Conservation (phyloP, 2,888 invertebrate genomes). For the Synanthedon myopaeformis region DNA sequence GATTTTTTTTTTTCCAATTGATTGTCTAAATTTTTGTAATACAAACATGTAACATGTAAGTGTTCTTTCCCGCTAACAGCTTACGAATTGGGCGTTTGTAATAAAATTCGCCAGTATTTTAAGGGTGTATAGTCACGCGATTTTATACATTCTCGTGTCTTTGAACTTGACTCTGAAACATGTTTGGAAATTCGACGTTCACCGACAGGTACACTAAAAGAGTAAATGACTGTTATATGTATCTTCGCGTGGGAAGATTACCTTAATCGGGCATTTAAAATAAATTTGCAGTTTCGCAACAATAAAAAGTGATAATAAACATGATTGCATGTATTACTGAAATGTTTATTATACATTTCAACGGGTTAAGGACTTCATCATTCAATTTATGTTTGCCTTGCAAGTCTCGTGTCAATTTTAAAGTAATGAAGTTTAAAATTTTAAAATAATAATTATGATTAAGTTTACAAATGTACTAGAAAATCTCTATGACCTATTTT, state of each 20-base stretch:
- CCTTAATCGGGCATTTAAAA: background rate
- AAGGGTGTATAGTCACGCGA: conserved; percentile 49
- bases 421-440: too few relatives aligned
- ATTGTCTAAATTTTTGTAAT: too few relatives aligned
- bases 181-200: background rate
- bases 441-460: too few relatives aligned
- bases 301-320: background rate
- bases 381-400: too few relatives aligned
- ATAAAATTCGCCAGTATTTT: conserved; percentile 23
- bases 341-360: too few relatives aligned
- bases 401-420: too few relatives aligned
- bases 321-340: background rate
- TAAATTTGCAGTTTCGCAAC: background rate
- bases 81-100: background rate
- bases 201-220: background rate
- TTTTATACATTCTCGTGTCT: conserved; percentile 40
- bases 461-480: too few relatives aligned
- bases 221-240: background rate
- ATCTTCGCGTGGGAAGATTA: background rate
- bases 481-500: too few relatives aligned
- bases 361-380: too few relatives aligned
- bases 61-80: background rate
- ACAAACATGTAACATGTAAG: too few relatives aligned
- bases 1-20: too few relatives aligned
- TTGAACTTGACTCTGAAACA: conserved; percentile 21